A percentile compares a stretch with the other conserved stretches of the same genome.
Evolutionary conservation across 2,113 vertebrate species (phyloP).

Genomic region (Speoplatyrhinus poulsoni): DNA sequence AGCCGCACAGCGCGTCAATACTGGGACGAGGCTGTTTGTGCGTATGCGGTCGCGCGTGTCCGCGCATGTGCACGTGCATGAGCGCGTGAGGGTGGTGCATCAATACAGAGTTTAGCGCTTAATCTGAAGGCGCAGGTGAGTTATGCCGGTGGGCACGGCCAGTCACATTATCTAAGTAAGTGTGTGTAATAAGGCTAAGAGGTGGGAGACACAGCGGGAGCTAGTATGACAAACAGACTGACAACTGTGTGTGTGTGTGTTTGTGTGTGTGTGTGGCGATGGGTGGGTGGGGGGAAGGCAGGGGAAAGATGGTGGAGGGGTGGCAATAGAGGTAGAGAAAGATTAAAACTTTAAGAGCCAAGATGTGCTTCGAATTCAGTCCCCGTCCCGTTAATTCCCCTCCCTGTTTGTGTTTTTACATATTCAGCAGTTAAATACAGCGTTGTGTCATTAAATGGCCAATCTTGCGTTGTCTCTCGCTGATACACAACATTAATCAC

Average conservation of each 20-base stretch:
- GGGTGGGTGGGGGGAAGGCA: no score
- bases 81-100: conserved; percentile 35
- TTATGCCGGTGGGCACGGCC: conserved; percentile 52
- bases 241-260: conserved; percentile 6
- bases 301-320: not conserved
- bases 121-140: conserved; percentile 70
- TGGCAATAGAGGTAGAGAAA: conserved; percentile 1
- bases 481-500: conserved; percentile 99
- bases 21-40: conserved; percentile 58
- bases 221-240: conserved; percentile 36
- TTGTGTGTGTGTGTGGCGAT: no score
- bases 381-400: conserved; percentile 20
- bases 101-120: conserved; percentile 67
- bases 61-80: conserved; percentile 9
- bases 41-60: conserved; percentile 2
- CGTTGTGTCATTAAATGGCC: conserved; percentile 91
- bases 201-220: conserved; percentile 30
- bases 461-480: conserved; percentile 93
- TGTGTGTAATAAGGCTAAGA: conserved; percentile 59
- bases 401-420: conserved; percentile 77
- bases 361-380: conserved; percentile 69
- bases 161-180: conserved; percentile 54
- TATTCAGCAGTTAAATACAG: conserved; percentile 91
- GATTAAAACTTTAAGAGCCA: conserved; percentile 49
- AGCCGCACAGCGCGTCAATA: conserved; percentile 66